These are phyloP conservation scores for Himantopus leucocephalus DNA, from an alignment of 2,113 vertebrate genomes.

Conservation along the genomic window DNA sequence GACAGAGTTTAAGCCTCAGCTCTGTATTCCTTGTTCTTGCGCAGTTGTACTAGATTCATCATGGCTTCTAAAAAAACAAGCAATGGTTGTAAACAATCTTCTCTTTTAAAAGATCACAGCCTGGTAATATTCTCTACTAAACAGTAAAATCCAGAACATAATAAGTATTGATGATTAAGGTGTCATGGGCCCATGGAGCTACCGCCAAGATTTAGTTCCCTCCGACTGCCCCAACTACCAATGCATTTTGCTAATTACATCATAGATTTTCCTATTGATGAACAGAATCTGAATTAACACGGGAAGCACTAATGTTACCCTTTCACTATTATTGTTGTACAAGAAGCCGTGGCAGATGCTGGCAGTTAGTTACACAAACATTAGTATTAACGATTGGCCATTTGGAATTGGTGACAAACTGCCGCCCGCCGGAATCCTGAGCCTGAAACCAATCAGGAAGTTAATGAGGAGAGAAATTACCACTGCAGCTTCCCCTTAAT, in stretches of 20 bases:
- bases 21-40: background rate
- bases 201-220: conserved; percentile 80
- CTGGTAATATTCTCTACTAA: conserved; percentile 78
- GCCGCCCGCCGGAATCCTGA: conserved; percentile 85
- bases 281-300: conserved; percentile 89
- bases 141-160: conserved; percentile 71
- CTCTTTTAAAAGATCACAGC: conserved; percentile 52
- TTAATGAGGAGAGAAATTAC: conserved; percentile 99
- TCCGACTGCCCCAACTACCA: conserved; percentile 66
- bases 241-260: conserved; percentile 87
- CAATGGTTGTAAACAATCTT: conserved; percentile 55
- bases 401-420: conserved; percentile 98
- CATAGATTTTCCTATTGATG: conserved; percentile 92
- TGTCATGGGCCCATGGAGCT: conserved; percentile 66
- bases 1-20: background rate
- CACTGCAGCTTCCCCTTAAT: conserved; percentile 85
- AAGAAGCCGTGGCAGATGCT: conserved; percentile 81
- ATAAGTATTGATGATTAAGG: conserved; percentile 80
- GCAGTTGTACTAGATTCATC: conserved; percentile 12
- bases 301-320: conserved; percentile 83
- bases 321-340: conserved; percentile 86
- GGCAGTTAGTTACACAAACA: conserved; percentile 98
- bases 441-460: conserved; percentile 99
- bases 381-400: conserved; percentile 96
- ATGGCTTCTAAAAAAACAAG: conserved; percentile 21